Percentiles rank a stretch among this genome's conserved stretches.
These are phyloP conservation scores for Myrmophylax atrothorax DNA, from an alignment of 2,113 vertebrate genomes.

Conservation along the genomic window DNA sequence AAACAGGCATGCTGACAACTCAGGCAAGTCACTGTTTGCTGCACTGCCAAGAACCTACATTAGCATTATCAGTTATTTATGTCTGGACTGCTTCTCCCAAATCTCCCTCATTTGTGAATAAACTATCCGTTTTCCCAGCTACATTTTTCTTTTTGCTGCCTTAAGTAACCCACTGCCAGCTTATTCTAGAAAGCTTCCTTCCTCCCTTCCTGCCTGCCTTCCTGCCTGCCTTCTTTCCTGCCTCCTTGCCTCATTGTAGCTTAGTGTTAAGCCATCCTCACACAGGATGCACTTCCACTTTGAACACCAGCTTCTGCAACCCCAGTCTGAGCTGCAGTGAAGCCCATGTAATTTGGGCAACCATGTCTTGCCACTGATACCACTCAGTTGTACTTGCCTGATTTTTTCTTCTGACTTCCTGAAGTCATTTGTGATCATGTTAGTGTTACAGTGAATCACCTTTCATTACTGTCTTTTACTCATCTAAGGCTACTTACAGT, in stretches of 20 bases:
- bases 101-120: background rate
- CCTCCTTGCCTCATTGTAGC: background rate
- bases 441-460: background rate
- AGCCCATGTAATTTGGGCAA: background rate
- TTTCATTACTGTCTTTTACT: background rate
- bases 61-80: background rate
- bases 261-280: background rate
- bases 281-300: background rate
- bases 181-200: background rate
- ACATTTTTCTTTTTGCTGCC: background rate
- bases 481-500: background rate
- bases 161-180: background rate
- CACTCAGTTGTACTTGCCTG: background rate
- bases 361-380: accelerated
- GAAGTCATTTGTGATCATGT: background rate
- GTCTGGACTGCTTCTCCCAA: background rate
- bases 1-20: background rate
- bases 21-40: background rate
- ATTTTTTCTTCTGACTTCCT: background rate
- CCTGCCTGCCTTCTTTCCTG: no score
- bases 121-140: background rate
- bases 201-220: accelerated
- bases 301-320: background rate
- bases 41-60: background rate
- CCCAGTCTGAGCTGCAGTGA: background rate